Base-by-base conservation (phyloP, 2,797 vertebrate species). In the Malacoraja senta region DNA sequence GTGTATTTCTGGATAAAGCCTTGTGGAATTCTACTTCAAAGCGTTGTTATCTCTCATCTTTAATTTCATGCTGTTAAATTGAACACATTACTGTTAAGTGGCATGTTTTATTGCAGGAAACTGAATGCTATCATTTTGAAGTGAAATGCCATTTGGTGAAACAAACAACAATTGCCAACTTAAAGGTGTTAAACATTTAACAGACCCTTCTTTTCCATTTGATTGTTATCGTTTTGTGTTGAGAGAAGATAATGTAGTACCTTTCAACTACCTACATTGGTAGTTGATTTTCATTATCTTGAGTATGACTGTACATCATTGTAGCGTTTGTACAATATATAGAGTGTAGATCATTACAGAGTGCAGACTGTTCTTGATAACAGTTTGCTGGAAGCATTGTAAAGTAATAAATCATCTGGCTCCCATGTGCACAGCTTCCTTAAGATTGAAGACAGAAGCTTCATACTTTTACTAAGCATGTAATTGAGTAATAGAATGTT, bases 401-500 rank as follows among this genome's bases (percentile, higher is more conserved):
- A n/a, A 65, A 93, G 72, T 81, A 77, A 65, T 93, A 38, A 93
- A 79, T 38, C 7, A 93, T 93, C 93, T 32, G 12, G 38, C 38
- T 61, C 58, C 77, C 78, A 35, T 71, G 95, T 95, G 93, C 94
- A 95, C 94, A 95, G 94, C 21, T 26, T 91, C 68, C 44, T 44
- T 8, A 38, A 74, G 38, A 92, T n/a, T 92, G 90, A 92, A 92
- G 35, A 92, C 12, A 6, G 35, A 8, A 76, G 38, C 26, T 92
- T 92, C 13, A 29, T 15, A 4, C 44, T 76, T 76, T 92, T 76
- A 26, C 35, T 29, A 53, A 76, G 17, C 71, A 74, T 32, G n/a
- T 44, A 72, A 35, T 91, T 91, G 71, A 21, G 68, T 74, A 91
- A 35, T 68, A 29, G 0, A 53, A 74, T 24, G 15, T 53, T 71